These are phyloP conservation scores for Sebastes dallii DNA, from an alignment of 2,797 vertebrate genomes.

Conservation along the genomic window DNA sequence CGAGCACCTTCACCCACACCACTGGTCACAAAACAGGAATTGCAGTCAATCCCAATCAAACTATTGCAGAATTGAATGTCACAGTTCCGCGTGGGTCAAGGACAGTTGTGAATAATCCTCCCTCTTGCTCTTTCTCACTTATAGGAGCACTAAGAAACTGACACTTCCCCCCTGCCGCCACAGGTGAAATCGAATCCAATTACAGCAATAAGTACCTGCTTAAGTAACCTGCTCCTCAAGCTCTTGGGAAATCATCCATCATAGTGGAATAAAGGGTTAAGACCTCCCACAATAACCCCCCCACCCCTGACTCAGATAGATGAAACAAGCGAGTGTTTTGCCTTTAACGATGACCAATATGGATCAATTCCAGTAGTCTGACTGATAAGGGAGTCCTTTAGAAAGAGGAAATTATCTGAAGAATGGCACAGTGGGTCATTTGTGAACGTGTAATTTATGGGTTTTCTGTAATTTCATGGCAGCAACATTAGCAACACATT, in stretches of 20 bases:
- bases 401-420: not conserved
- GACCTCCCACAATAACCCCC: conserved; percentile 1
- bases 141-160: conserved; percentile 13
- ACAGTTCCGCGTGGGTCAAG: not conserved
- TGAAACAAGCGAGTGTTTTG: not conserved
- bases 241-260: conserved; percentile 54
- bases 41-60: conserved; percentile 10
- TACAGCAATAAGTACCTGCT: conserved; percentile 68
- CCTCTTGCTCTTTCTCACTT: conserved; percentile 12
- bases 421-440: not conserved
- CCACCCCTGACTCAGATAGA: conserved; percentile 21
- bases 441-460: not conserved
- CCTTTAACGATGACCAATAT: not conserved
- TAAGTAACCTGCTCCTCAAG: conserved; percentile 61
- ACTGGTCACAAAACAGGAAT: not conserved
- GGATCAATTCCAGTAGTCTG: conserved; percentile 24
- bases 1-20: not conserved
- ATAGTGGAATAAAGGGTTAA: conserved; percentile 50
- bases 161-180: conserved; percentile 26
- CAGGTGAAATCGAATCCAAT: conserved; percentile 74
- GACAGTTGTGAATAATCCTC: conserved; percentile 16
- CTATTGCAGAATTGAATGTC: not conserved
- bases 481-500: not conserved
- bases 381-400: not conserved
- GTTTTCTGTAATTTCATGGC: not conserved